Percentiles rank a stretch among this genome's conserved stretches.
These are phyloP conservation scores for Rhinoraja longicauda DNA, from an alignment of 2,797 vertebrate species.

Conservation along the genomic window DNA sequence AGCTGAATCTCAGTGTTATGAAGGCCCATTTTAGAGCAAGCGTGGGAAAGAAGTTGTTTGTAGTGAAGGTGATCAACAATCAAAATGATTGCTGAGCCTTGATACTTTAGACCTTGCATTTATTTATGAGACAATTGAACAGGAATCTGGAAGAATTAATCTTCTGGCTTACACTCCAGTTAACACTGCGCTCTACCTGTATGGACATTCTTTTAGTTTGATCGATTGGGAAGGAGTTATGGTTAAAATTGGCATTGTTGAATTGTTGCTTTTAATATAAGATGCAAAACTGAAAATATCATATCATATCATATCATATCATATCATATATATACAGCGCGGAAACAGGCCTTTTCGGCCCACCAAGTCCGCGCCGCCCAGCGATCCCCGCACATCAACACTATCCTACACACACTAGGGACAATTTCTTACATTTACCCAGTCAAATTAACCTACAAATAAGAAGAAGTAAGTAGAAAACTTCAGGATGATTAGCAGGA, in stretches of 20 bases:
- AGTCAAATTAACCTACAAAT: too few species aligned
- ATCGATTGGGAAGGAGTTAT: background rate
- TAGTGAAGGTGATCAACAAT: background rate
- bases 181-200: background rate
- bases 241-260: background rate
- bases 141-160: background rate
- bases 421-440: too few species aligned
- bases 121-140: background rate
- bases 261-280: background rate
- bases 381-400: too few species aligned
- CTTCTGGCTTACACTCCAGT: background rate
- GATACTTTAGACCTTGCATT: background rate
- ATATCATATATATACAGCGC: too few species aligned
- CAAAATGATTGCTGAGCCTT: background rate
- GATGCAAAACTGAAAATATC: background rate
- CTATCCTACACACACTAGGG: too few species aligned
- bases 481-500: too few species aligned
- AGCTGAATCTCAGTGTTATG: background rate
- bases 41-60: background rate
- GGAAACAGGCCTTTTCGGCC: too few species aligned
- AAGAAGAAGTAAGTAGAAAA: too few species aligned
- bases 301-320: too few species aligned
- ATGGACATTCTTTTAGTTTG: background rate
- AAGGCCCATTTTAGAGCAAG: background rate
- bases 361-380: too few species aligned